Conservation (phyloP, 2,888 invertebrate species). For the Polydrusus tereticollis region DNA sequence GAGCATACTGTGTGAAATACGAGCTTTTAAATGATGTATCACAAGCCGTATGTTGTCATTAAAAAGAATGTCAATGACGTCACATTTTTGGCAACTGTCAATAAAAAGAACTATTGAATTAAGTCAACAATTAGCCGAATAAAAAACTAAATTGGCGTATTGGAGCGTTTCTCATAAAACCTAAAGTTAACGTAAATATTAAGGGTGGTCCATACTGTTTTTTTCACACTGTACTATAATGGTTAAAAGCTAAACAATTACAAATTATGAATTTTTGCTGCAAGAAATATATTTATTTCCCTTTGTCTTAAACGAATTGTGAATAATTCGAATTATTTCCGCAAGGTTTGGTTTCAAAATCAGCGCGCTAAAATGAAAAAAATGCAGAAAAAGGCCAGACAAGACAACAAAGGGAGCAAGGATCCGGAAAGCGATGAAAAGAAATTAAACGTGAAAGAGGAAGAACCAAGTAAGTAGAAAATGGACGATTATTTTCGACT, state of each 20-base stretch:
- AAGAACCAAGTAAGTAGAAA: slow-evolving; percentile 71
- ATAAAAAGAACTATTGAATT: too few species aligned
- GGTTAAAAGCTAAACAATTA: background rate
- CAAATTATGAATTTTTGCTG: background rate
- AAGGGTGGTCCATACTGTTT: background rate
- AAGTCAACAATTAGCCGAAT: too few species aligned
- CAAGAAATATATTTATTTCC: background rate
- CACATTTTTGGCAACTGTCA: too few species aligned
- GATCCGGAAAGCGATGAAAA: slow-evolving; percentile 67
- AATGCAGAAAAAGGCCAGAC: slow-evolving; percentile 75
- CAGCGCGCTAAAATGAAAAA: slow-evolving; percentile 77
- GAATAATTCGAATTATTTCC: slow-evolving; percentile 10
- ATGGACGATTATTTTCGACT: background rate
- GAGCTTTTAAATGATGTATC: too few species aligned
- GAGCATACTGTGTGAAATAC: too few species aligned
- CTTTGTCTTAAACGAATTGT: background rate
- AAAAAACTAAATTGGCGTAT: too few species aligned
- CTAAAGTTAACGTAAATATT: too few species aligned
- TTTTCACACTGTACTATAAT: background rate
- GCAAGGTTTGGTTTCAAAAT: slow-evolving; percentile 75
- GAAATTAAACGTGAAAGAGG: slow-evolving; percentile 72
- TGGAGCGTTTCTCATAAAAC: too few species aligned
- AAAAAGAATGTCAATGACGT: too few species aligned
- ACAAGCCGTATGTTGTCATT: too few species aligned
- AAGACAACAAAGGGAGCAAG: slow-evolving; percentile 70